These are phyloP conservation scores for Mus pahari DNA, from an alignment of 2,113 vertebrate genomes.

Conservation along the genomic window DNA sequence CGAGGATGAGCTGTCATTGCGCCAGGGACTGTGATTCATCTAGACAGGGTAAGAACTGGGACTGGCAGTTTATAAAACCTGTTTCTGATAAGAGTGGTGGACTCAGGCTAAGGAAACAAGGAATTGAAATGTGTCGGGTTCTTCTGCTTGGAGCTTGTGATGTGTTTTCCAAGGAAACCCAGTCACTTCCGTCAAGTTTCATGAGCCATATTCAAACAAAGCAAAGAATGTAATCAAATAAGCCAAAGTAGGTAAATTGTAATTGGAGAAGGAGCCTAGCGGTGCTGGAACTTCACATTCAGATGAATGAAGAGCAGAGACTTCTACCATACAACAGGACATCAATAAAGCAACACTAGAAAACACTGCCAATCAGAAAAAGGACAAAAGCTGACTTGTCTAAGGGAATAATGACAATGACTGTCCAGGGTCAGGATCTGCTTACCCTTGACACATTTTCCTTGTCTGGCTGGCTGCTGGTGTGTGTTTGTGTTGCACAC, in stretches of 20 bases:
- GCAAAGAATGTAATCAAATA: not conserved
- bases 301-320: not conserved
- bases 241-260: conserved; percentile 13
- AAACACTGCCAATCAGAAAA: not conserved
- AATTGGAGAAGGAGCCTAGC: not conserved
- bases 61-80: not conserved
- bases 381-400: not conserved
- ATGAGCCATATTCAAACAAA: conserved; percentile 33
- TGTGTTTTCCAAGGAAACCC: not conserved
- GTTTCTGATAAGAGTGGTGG: not conserved
- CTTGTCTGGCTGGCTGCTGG: not conserved
- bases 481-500: not conserved
- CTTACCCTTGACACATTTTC: not conserved
- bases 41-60: not conserved
- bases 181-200: conserved; percentile 3
- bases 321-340: not conserved
- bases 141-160: not conserved
- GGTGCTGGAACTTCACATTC: not conserved
- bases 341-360: not conserved
- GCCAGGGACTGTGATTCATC: not conserved
- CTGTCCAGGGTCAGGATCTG: not conserved
- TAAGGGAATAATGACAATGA: not conserved
- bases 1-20: not conserved
- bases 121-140: not conserved
- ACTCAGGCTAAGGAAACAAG: not conserved